phyloP scores from a whole-genome alignment of 1,140 invertebrate genomes.

The Drosophila sp. region DNA sequence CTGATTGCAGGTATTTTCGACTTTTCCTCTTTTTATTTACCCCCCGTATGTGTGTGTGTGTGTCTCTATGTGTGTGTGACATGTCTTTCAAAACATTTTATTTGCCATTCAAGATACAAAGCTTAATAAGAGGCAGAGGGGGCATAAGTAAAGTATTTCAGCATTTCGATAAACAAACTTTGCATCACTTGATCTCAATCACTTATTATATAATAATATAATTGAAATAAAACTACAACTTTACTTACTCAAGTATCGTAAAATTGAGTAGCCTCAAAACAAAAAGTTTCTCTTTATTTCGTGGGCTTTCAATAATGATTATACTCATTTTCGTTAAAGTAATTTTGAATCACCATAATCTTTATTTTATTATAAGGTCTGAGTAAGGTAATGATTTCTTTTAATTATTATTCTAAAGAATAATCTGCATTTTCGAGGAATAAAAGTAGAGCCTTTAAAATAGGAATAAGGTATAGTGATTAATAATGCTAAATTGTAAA shows the following conservation, averaged over 20 bases:
- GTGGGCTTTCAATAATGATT: too few relatives aligned
- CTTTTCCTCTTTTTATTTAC: not conserved
- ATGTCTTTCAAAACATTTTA: conserved; percentile 26
- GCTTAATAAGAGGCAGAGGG: not conserved
- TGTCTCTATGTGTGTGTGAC: conserved; percentile 13
- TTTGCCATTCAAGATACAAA: not conserved
- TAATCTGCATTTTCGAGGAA: too few relatives aligned
- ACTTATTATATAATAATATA: not conserved
- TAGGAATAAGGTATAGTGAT: too few relatives aligned
- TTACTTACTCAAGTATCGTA: not conserved
- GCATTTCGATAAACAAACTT: conserved; percentile 3
- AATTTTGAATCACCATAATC: too few relatives aligned
- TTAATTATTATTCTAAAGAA: too few relatives aligned
- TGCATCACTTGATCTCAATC: conserved; percentile 11
- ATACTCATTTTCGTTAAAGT: too few relatives aligned
- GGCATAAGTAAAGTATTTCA: not conserved
- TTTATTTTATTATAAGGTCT: too few relatives aligned
- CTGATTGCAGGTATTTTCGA: conserved; percentile 58
- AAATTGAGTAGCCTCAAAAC: not conserved
- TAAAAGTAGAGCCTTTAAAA: too few relatives aligned
- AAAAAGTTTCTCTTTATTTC: too few relatives aligned
- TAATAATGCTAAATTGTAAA: too few relatives aligned
- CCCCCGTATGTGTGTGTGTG: not conserved
- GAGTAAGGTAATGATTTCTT: too few relatives aligned
- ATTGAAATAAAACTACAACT: not conserved